Evolutionary conservation across 2,888 invertebrate species (phyloP).

Genomic region (Zeuzera pyrina): DNA sequence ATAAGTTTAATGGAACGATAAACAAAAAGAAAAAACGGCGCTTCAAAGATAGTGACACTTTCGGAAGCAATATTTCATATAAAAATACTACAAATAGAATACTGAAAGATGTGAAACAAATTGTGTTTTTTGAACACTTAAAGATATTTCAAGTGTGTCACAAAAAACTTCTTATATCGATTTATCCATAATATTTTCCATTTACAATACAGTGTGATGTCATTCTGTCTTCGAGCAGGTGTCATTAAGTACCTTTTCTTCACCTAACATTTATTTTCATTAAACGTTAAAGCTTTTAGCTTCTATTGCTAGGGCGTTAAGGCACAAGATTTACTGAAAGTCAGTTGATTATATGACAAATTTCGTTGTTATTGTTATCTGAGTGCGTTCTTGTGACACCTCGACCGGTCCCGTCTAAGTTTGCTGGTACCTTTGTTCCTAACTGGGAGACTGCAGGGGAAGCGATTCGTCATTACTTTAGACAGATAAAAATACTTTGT

Average conservation of each 20-base stretch:
- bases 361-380: constrained; percentile 30
- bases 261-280: constrained; percentile 15
- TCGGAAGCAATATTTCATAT: too few relatives aligned
- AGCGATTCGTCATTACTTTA: not conserved
- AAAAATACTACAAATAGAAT: too few relatives aligned
- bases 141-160: constrained; percentile 23
- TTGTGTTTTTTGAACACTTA: not conserved
- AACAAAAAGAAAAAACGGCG: too few relatives aligned
- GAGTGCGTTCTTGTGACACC: constrained; percentile 43
- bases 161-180: constrained; percentile 39
- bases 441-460: constrained; percentile 22
- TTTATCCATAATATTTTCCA: constrained; percentile 47
- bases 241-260: constrained; percentile 49
- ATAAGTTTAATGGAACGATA: constrained; percentile 46
- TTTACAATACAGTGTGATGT: constrained; percentile 50
- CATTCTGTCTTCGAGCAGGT: constrained; percentile 40
- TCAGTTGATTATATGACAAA: constrained; percentile 1
- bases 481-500: not conserved
- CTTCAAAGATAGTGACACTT: too few relatives aligned
- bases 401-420: constrained; percentile 30
- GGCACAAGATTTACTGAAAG: constrained; percentile 11
- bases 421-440: constrained; percentile 19
- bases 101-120: too few relatives aligned
- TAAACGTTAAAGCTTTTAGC: not conserved
- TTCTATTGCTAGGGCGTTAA: constrained; percentile 1